Evolutionary conservation across 2,797 vertebrate genomes (phyloP).

Genomic region (Diceros bicornis): DNA sequence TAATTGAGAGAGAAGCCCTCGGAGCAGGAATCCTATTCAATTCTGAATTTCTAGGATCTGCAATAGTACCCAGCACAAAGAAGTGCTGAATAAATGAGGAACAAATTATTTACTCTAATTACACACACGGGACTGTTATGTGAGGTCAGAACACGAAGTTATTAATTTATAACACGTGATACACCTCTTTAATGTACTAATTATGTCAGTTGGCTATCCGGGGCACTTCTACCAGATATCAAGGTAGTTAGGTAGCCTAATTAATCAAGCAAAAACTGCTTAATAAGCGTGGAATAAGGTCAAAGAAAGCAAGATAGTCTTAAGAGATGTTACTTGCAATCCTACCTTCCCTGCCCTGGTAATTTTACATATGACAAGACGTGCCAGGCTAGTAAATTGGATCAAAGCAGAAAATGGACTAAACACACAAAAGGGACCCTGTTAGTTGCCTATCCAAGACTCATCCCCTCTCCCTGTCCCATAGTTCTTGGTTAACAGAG

Average conservation of each 20-base stretch:
- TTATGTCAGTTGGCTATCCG: slow-evolving; percentile 51
- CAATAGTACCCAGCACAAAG: not conserved
- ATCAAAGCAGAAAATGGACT: slow-evolving; percentile 26
- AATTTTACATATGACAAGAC: not conserved
- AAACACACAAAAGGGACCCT: not conserved
- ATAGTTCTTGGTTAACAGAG: not conserved
- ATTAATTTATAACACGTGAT: slow-evolving; percentile 64
- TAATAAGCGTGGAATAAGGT: slow-evolving; percentile 6
- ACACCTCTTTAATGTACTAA: slow-evolving; percentile 57
- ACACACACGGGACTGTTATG: not conserved
- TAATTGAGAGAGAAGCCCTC: not conserved
- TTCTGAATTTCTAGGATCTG: not conserved
- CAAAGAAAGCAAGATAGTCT: slow-evolving; percentile 32
- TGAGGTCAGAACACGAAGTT: slow-evolving; percentile 63
- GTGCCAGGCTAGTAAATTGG: not conserved
- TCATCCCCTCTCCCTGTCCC: not conserved
- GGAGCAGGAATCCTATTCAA: not conserved
- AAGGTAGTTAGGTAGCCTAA: slow-evolving; percentile 55
- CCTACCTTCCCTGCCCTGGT: not conserved
- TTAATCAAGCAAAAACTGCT: slow-evolving; percentile 66
- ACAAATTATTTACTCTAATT: slow-evolving; percentile 67
- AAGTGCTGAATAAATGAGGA: slow-evolving; percentile 15
- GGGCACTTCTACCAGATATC: slow-evolving; percentile 55
- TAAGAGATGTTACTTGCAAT: slow-evolving; percentile 18
- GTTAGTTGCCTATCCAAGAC: not conserved